Base-by-base conservation (phyloP, 2,113 vertebrate genomes). In the Ovis canadensis region DNA sequence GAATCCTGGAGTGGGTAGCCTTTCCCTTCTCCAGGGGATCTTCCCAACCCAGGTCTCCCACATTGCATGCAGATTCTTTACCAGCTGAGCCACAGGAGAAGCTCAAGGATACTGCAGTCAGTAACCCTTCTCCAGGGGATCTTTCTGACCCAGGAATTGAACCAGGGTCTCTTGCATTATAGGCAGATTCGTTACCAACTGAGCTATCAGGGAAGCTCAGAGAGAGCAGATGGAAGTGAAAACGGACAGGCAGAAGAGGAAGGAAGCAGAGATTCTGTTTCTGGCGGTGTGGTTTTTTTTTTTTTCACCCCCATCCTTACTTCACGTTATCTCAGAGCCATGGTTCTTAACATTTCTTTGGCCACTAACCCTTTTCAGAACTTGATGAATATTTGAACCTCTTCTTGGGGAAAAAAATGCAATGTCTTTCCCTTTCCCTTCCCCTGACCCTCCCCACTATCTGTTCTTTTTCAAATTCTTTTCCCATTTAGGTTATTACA, bases 221-320 rank as follows among this genome's bases (percentile, higher is more conserved):
- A 62, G 19, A 36, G 17, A 43, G 2, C 6, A 45, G 11, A 40
- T 13, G 21, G 21, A 82, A 45, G 54, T 21, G 8, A 43, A 27
- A 33, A 45, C 10, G 40, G 88, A 78, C 33, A 90, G 78, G 31
- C 23, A 77, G 52, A 25, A 48, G 40, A 25, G 14, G 8, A 9
- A 25, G 8, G n/a, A 59, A 16, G 45, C 36, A 15, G 36, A 29
- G 40, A 11, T 33, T 10, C 29, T 57, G 13, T 40, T 57, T 16
- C 82, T 57, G n/a, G 25, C 1, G 0, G 4, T 14, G 7, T 31
- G n/a, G n/a, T 43, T 31, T n/a, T 31, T 40, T 40, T n/a, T 31
- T 9, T 40, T 43, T 19, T 29, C 55, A 36, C 1, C 2, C 23
- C 16, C 21, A 1, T n/a, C 29, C 60, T 85, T 52, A 4, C 45